Evolutionary conservation across 2,888 invertebrate species (phyloP).

Genomic region (Pterostichus niger): DNA sequence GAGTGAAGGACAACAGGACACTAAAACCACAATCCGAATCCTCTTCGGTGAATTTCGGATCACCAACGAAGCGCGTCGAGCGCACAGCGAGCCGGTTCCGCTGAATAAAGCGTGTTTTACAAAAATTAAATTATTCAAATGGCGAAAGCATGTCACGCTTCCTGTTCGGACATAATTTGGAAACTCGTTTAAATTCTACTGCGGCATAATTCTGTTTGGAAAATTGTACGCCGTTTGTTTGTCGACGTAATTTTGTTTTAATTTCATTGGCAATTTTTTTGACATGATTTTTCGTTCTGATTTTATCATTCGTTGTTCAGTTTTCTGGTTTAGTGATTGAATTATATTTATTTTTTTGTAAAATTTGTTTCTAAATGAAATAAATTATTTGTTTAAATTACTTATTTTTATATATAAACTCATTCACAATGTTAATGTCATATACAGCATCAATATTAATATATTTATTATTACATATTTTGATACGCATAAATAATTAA

Average conservation of each 20-base stretch:
- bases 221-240: conserved; percentile 63
- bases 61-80: background rate
- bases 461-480: no score
- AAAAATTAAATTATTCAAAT: conserved; percentile 67
- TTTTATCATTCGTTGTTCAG: conserved; percentile 47
- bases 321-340: conserved; percentile 47
- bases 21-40: background rate
- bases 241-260: conserved; percentile 65
- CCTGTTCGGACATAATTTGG: conserved; percentile 66
- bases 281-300: conserved; percentile 60
- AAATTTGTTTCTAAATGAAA: no score
- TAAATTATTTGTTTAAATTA: background rate
- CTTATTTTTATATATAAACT: background rate
- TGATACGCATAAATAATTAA: no score
- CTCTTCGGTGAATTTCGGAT: conserved; percentile 2
- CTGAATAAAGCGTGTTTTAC: conserved; percentile 62
- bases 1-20: conserved; percentile 1
- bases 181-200: conserved; percentile 67
- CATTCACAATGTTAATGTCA: background rate
- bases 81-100: conserved; percentile 25
- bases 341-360: conserved; percentile 56
- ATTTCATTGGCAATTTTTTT: conserved; percentile 63
- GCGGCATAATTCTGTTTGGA: conserved; percentile 65
- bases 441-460: background rate
- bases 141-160: conserved; percentile 62